A percentile compares a stretch with the other conserved stretches of the same genome.
Evolutionary conservation across 2,797 vertebrate genomes (phyloP).

Genomic region (Sciurus vulgaris): DNA sequence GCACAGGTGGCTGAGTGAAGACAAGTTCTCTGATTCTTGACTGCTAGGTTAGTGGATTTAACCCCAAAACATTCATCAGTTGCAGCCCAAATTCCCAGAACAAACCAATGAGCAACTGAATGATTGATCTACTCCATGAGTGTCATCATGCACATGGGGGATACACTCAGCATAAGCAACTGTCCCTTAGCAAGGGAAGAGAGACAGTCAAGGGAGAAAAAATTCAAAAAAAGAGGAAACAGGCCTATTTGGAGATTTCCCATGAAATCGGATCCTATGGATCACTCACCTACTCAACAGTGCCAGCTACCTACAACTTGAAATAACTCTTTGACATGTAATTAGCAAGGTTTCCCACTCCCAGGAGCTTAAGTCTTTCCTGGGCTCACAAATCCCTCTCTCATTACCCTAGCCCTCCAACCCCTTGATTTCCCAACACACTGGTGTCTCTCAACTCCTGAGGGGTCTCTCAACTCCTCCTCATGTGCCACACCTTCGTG

Average conservation of each 20-base stretch:
- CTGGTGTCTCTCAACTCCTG: not conserved
- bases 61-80: not conserved
- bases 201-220: not conserved
- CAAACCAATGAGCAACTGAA: not conserved
- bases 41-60: not conserved
- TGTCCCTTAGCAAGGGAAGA: not conserved
- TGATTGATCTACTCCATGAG: not conserved
- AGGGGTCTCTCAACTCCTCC: not conserved
- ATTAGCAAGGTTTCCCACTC: not conserved
- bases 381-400: not conserved
- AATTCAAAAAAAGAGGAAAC: not conserved
- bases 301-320: not conserved
- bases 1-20: not conserved
- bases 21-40: constrained; percentile 34
- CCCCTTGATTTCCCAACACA: not conserved
- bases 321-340: not conserved
- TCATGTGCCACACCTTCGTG: rapidly evolving
- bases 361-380: not conserved
- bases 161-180: not conserved
- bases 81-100: constrained; percentile 2
- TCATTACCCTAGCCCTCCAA: not conserved
- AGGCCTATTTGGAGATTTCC: not conserved
- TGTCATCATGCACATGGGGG: not conserved
- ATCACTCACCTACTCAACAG: not conserved
- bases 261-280: not conserved